Evolutionary conservation across 2,113 vertebrate genomes (phyloP).

Genomic region (Chionodraco myersi): DNA sequence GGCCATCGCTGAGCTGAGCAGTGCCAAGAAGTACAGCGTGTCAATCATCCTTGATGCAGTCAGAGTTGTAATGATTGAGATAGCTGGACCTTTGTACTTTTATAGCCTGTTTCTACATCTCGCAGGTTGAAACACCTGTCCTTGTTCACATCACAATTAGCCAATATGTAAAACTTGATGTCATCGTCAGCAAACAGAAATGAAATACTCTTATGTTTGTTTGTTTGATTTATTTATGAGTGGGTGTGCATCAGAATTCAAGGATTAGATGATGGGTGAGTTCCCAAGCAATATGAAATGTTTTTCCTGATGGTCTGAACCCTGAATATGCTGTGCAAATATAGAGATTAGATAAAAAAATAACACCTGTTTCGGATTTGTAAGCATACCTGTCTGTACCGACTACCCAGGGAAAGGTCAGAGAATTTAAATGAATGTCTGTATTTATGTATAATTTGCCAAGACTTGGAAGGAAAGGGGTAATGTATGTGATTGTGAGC

Average conservation of each 20-base stretch:
- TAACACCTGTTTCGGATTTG: no score
- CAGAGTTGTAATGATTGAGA: slow-evolving; percentile 15
- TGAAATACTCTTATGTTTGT: not conserved
- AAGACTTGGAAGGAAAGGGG: no score
- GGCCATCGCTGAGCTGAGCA: slow-evolving; percentile 63
- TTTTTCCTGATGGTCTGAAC: not conserved
- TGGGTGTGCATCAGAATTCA: slow-evolving; percentile 7
- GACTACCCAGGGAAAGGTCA: no score
- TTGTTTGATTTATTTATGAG: not conserved
- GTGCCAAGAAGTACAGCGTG: slow-evolving; percentile 58
- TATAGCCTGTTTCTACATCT: slow-evolving; percentile 51
- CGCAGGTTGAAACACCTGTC: slow-evolving; percentile 55
- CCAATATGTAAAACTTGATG: slow-evolving; percentile 12
- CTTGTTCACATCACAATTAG: slow-evolving; percentile 55
- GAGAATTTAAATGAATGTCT: no score
- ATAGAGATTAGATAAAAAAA: not conserved
- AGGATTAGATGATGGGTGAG: not conserved
- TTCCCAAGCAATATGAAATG: no score
- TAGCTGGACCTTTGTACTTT: slow-evolving; percentile 26
- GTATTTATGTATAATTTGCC: no score
- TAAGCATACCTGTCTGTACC: no score
- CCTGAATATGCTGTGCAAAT: not conserved
- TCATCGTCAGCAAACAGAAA: slow-evolving; percentile 54
- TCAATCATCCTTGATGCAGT: slow-evolving; percentile 72
- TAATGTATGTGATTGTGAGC: no score